Base-by-base conservation (phyloP, 2,888 invertebrate species). In the Pantelozetes paolii region DNA sequence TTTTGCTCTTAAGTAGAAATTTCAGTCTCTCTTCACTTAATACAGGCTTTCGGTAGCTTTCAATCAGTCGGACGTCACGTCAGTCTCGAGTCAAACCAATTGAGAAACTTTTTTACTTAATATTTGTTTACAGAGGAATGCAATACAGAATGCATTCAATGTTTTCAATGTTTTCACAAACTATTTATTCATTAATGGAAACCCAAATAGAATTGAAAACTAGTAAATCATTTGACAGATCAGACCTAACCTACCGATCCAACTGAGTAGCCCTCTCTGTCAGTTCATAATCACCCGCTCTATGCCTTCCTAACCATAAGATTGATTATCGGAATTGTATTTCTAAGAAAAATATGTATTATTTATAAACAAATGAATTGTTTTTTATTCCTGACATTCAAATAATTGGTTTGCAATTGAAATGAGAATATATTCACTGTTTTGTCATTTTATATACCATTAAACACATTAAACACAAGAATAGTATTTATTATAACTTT, bases 111-210 rank as follows among this genome's bases (percentile, higher is more conserved):
- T 36, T 36, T 36, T 36, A 8, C 36, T 36, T 11, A 36, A n/a
- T 50, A 50, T 45, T 20, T 50, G 20, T 50, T 50, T 45, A 8
- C n/a, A 6, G 8, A 15, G 15, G 20, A 50, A 18, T n/a, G 15
- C 50, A 50, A 50, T 50, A 20, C n/a, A 50, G 50, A n/a, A n/a
- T n/a, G n/a, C n/a, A n/a, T n/a, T 36, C 5, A n/a, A n/a, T n/a
- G n/a, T 45, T 45, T 45, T n/a, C n/a, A n/a, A 26, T 54, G 54
- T 23, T 54, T 54, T 54, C 9, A 26, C 23, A 54, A 54, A 54
- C 54, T 54, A 54, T 54, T 54, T 20, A 50, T 54, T 54, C 54
- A 54, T 54, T 54, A 54, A 54, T 54, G 54, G 26, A 26, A 26
- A 54, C 5, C 20, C 9, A 54, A 54, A 26, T 26, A 54, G 26